Percentiles rank a stretch among this genome's conserved stretches.
Conservation (phyloP, 1,140 invertebrate genomes). For the Rhizoglyphus robini region DNA sequence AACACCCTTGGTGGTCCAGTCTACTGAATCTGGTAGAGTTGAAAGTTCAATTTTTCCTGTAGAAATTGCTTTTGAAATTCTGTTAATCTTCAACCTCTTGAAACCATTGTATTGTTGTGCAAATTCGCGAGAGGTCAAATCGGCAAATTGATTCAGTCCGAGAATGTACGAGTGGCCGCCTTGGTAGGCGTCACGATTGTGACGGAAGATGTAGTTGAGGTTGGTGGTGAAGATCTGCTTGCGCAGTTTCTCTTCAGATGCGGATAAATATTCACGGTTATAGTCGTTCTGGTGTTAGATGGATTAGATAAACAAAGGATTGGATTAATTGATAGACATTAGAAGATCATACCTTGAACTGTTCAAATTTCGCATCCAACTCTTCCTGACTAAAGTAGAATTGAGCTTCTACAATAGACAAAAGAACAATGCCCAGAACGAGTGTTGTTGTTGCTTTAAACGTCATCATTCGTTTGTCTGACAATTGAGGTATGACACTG, state of each 20-base stretch:
- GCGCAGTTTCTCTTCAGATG: background rate
- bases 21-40: conserved; percentile 27
- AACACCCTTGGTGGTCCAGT: conserved; percentile 35
- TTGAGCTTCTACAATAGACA: too few species aligned
- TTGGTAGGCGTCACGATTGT: background rate
- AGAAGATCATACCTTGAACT: background rate
- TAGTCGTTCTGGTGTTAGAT: conserved; percentile 28
- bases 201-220: background rate
- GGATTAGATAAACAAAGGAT: background rate
- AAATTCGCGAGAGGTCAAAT: conserved; percentile 45
- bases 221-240: background rate
- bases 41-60: background rate
- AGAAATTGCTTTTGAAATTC: too few species aligned
- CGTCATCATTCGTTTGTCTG: too few species aligned
- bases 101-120: background rate
- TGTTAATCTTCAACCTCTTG: background rate
- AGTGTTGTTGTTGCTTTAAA: too few species aligned
- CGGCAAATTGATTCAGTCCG: conserved; percentile 17
- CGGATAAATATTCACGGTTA: background rate
- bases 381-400: background rate
- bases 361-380: background rate
- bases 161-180: background rate
- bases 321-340: background rate
- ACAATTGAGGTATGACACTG: too few species aligned
- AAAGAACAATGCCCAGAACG: too few species aligned